Base-by-base conservation (phyloP, 2,113 vertebrate species). In the Ivindomyrus marchei region DNA sequence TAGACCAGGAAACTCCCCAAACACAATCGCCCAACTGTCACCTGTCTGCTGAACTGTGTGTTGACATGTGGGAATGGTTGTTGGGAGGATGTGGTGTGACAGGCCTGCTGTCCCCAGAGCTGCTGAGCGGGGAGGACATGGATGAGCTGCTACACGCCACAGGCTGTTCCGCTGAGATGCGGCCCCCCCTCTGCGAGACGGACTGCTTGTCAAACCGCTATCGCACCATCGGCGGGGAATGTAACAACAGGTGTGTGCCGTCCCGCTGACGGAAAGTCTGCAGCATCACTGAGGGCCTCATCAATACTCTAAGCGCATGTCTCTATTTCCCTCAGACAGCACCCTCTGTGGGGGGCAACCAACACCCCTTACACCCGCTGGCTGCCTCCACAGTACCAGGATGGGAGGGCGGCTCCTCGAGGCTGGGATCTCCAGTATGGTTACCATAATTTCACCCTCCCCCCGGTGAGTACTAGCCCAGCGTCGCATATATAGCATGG, bases 301-400 rank as follows among this genome's bases (percentile, higher is more conserved):
- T 85, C 24, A 5, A 31, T 4, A 27, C 27, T 31, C 47, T 47
- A 21, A 90, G 46, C 31, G 27, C 80, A 27, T 13, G 83, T 88
- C 47, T 27, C 9, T 15, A 36, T n/a, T 27, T 45, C 87, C 17
- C 90, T 39, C 89, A 96, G 96, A 92, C 90, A 94, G 70, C 91
- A 95, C 88, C 94, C 96, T 39, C 93, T 89, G 56, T 94, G 95
- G 94, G 96, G 96, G 0, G 94, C 96, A 42, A 94, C 96, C 36
- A 96, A 96, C 91, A 95, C 93, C 50, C 95, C 95, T 0, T 97
- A 96, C 85, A 92, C 94, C 86, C 96, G 96, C 90, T 96, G 95
- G 96, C 92, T 96, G 77, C 92, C 93, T 84, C 93, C 96, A 42
- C 94, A 96, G 87, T 97, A 96, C 0, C 95, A 97, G 91, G 96